These are phyloP conservation scores for Anisognathus igniventris DNA, from an alignment of 2,797 vertebrate species.

Conservation along the genomic window DNA sequence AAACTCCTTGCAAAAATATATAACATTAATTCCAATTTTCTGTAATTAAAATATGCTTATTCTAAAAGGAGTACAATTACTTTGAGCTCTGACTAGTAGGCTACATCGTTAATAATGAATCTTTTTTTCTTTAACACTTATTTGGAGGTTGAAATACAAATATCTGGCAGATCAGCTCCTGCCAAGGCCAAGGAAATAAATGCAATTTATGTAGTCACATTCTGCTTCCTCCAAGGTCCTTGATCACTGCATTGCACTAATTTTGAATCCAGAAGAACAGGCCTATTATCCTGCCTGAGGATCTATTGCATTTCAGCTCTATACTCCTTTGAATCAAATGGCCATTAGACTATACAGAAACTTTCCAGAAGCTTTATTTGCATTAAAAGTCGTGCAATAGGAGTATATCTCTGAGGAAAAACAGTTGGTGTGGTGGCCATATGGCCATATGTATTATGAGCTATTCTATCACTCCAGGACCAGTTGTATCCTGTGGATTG, in stretches of 20 bases:
- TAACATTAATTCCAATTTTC: conserved; percentile 51
- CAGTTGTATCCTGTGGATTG: neutral
- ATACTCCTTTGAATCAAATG: neutral
- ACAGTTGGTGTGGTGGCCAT: neutral
- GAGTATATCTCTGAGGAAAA: neutral
- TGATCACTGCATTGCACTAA: neutral
- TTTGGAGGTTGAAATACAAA: conserved; percentile 59
- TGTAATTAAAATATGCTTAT: conserved; percentile 61
- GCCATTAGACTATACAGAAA: neutral
- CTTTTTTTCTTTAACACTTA: conserved; percentile 54
- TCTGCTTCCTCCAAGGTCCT: conserved; percentile 10
- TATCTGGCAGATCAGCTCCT: conserved; percentile 42
- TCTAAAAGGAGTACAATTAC: conserved; percentile 50
- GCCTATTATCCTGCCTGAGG: neutral
- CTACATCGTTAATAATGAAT: conserved; percentile 43
- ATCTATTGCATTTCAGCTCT: neutral
- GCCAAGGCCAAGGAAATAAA: conserved; percentile 56
- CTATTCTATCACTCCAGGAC: neutral
- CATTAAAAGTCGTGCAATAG: neutral
- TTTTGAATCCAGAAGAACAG: neutral
- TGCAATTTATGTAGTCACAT: conserved; percentile 45
- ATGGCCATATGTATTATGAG: neutral
- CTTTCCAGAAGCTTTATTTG: neutral
- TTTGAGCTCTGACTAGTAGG: neutral
- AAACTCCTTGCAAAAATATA: conserved; percentile 49